Evolutionary conservation across 1,140 invertebrate genomes (phyloP).

Genomic region (Conus betulinus): DNA sequence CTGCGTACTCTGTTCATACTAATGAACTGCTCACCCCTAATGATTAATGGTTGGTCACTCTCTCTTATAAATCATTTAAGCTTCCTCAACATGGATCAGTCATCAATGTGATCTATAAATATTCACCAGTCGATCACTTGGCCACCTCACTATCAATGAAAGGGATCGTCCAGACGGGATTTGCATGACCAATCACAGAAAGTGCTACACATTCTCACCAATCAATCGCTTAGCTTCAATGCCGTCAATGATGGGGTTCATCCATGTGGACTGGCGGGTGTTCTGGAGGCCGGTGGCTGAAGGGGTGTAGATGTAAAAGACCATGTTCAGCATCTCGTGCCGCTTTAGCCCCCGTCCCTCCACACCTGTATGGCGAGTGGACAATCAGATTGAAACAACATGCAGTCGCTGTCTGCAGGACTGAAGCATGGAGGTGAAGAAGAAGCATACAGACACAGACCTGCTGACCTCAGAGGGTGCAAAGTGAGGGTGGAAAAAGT

Average conservation of each 20-base stretch:
- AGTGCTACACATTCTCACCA: conserved; percentile 48
- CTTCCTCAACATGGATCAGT: no score
- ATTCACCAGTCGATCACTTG: conserved; percentile 67
- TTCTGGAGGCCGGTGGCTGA: conserved; percentile 61
- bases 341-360: conserved; percentile 61
- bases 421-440: no score
- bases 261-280: conserved; percentile 72
- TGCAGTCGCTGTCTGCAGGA: no score
- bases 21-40: no score
- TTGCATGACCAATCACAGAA: not conserved
- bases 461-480: no score
- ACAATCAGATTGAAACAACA: no score
- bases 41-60: no score
- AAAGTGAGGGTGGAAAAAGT: no score
- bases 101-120: not conserved
- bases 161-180: conserved; percentile 73
- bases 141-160: conserved; percentile 74
- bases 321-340: conserved; percentile 67
- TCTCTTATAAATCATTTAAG: no score
- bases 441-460: no score
- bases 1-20: no score
- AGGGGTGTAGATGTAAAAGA: conserved; percentile 73
- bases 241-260: conserved; percentile 74
- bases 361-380: not conserved
- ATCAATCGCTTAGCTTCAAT: conserved; percentile 71